Conservation (phyloP, 1,140 invertebrate species). For the Archegozetes longisetosus region DNA sequence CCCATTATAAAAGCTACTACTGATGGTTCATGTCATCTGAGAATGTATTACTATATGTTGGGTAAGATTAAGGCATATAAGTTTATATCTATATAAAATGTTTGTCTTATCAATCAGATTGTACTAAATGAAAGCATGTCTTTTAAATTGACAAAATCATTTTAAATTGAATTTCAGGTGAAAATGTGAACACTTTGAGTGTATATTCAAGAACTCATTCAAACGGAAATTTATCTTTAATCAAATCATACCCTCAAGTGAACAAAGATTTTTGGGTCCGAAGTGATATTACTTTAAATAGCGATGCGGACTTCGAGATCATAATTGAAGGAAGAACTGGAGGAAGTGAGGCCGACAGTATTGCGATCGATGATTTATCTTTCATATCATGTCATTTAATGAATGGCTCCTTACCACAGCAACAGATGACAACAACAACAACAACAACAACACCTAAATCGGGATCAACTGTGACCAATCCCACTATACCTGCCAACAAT, state of each 20-base stretch:
- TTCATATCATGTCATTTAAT: constrained; percentile 12
- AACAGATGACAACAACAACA: constrained; percentile 7
- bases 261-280: too few species aligned
- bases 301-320: too few species aligned
- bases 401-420: constrained; percentile 9
- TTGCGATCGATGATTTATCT: constrained; percentile 23
- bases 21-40: constrained; percentile 13
- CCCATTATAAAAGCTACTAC: constrained; percentile 1
- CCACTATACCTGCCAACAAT: constrained; percentile 15
- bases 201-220: too few species aligned
- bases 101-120: too few species aligned
- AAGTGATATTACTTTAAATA: too few species aligned
- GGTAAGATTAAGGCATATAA: constrained; percentile 25
- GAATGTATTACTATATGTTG: constrained; percentile 30
- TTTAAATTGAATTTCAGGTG: too few species aligned
- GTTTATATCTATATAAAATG: too few species aligned
- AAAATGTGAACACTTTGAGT: too few species aligned
- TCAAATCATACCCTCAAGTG: too few species aligned
- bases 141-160: too few species aligned
- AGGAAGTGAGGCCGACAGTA: constrained; percentile 1
- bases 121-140: too few species aligned
- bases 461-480: background rate
- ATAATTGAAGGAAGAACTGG: constrained; percentile 18
- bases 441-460: background rate
- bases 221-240: too few species aligned